Evolutionary conservation across 2,113 vertebrate species (phyloP), one percentile per base, ranked within the genome.

Genomic region (Alligator mississippiensis): DNA sequence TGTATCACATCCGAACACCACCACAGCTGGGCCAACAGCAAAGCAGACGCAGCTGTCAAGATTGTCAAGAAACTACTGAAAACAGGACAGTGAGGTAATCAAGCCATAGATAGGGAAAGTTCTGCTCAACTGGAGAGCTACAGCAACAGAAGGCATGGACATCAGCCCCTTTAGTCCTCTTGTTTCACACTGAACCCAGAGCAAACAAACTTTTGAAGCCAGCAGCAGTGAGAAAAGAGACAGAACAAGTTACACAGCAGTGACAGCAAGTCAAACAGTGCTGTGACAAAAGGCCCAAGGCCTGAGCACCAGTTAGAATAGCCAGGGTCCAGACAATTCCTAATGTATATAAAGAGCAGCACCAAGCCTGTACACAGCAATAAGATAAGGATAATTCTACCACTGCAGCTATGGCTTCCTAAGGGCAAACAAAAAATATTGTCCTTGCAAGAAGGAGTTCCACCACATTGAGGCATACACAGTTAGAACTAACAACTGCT

Each of bases 391-490:
- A 72, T 68, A 0, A 0, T 68, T 92, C 38, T 30, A 77, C 78
- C 55, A 90, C n/a, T 80, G 90, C 93, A 97, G 95, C 95, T 97
- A 95, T 94, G 47, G 47, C 9, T 47, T 47, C 47, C 47, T 47
- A 93, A 92, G 94, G 93, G 34, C 54, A 85, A 93, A 90, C 87
- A 95, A 95, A 94, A 94, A 97, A 95, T 89, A 89, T 87, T 90
- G 95, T 90, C 89, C 95, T 90, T 95, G 47, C 87, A 82, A 92
- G 47, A 47, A 47, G 47, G 47, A 47, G 84, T 80, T 96, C 89
- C 85, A 95, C 93, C 68, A 92, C 93, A 94, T 95, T 93, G 87
- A 63, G 87, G 93, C 90, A 81, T 57, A 81, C 60, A 54, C 38
- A 77, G 92, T 94, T 92, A 85, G 93, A 47, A 47, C 47, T 47